A percentile compares a stretch with the other conserved stretches of the same genome.
Evolutionary conservation across 2,113 vertebrate genomes (phyloP).

Genomic region (Dipodomys merriami): DNA sequence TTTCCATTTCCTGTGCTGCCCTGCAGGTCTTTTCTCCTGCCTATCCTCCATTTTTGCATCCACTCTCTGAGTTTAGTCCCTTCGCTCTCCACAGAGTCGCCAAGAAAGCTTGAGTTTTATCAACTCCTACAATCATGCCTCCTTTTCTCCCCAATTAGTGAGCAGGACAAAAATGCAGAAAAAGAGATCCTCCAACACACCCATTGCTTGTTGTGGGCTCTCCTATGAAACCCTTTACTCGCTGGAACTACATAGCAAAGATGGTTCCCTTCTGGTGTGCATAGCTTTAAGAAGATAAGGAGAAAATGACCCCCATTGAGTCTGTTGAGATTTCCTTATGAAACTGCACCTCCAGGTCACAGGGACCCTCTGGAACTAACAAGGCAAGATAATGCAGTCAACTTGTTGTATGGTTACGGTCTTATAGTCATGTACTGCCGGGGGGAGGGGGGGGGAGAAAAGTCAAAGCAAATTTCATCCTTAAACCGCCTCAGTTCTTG

Average conservation of each 20-base stretch:
- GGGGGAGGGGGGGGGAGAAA: neutral
- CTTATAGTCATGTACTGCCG: neutral
- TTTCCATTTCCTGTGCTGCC: neutral
- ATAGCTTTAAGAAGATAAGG: neutral
- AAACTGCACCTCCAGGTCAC: neutral
- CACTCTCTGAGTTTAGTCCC: neutral
- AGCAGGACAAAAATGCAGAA: neutral
- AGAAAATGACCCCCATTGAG: neutral
- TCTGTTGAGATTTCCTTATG: neutral
- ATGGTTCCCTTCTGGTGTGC: neutral
- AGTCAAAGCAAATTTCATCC: neutral
- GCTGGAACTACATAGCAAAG: neutral
- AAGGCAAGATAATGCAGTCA: neutral
- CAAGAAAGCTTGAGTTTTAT: neutral
- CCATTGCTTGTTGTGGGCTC: neutral
- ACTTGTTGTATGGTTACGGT: neutral
- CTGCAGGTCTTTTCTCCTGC: neutral
- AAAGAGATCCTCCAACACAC: neutral
- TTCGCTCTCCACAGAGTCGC: neutral
- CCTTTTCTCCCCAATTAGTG: neutral
- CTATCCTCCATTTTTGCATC: neutral
- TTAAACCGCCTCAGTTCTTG: neutral
- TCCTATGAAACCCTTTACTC: neutral
- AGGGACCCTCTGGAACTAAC: neutral
- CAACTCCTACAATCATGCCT: neutral